Conservation (phyloP, 2,888 invertebrate species). For the Yponomeuta cagnagella region DNA sequence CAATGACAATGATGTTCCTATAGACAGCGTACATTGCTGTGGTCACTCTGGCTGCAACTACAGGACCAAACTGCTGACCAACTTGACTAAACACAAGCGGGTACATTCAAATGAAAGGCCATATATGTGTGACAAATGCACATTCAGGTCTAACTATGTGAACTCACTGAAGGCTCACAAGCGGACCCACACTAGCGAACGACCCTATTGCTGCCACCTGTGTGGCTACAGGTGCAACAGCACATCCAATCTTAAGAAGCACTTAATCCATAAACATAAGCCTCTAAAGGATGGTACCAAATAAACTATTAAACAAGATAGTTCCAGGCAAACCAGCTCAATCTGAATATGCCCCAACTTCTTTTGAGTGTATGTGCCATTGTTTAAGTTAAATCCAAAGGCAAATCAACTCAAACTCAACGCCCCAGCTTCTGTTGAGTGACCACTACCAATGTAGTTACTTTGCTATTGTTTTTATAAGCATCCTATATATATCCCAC, state of each 20-base stretch:
- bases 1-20: constrained; percentile 61
- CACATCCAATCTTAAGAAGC: constrained; percentile 68
- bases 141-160: constrained; percentile 63
- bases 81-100: constrained; percentile 44
- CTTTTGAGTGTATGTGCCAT: too few relatives aligned
- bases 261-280: constrained; percentile 45
- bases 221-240: constrained; percentile 66
- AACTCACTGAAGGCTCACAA: constrained; percentile 64
- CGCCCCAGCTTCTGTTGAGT: too few relatives aligned
- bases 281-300: not conserved
- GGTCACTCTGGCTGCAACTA: constrained; percentile 71
- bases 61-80: constrained; percentile 64
- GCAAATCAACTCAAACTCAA: too few relatives aligned
- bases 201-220: constrained; percentile 53
- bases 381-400: too few relatives aligned
- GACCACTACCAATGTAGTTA: too few relatives aligned
- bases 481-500: too few relatives aligned
- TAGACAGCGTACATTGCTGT: constrained; percentile 62
- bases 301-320: not conserved
- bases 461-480: too few relatives aligned
- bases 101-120: constrained; percentile 8
- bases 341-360: too few relatives aligned
- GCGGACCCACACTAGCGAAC: constrained; percentile 56
- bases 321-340: not conserved
- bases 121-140: constrained; percentile 63